phyloP scores from a whole-genome alignment of 2,113 vertebrate genomes.

The Bos javanicus region DNA sequence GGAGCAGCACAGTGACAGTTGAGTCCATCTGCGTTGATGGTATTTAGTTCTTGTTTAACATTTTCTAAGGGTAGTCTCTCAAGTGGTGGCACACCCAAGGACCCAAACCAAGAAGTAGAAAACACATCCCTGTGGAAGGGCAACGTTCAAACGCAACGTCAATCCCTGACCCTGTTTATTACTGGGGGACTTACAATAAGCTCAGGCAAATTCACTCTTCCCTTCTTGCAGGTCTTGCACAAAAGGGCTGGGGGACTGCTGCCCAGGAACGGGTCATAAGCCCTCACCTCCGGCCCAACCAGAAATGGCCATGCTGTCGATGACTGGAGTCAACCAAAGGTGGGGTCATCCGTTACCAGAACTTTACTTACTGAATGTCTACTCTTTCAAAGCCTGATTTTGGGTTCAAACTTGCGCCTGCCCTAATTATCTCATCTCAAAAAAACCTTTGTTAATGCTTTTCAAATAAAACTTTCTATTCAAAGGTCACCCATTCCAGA shows the following conservation, averaged over 20 bases:
- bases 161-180: not conserved
- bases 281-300: not conserved
- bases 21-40: not conserved
- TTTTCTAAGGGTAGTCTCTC: not conserved
- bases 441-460: not conserved
- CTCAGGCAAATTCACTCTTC: not conserved
- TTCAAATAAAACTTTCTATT: not conserved
- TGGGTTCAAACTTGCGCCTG: not conserved
- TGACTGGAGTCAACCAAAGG: not conserved
- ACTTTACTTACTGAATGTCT: not conserved
- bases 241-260: not conserved
- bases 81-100: not conserved
- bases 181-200: not conserved
- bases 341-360: not conserved
- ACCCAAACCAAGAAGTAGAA: not conserved
- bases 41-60: not conserved
- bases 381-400: not conserved
- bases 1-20: constrained; percentile 68
- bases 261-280: not conserved
- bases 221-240: not conserved
- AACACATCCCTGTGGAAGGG: not conserved
- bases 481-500: not conserved
- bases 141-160: not conserved
- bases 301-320: not conserved
- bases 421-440: not conserved